Evolutionary conservation across 2,888 invertebrate genomes (phyloP).

Genomic region (Drosophila histrio): DNA sequence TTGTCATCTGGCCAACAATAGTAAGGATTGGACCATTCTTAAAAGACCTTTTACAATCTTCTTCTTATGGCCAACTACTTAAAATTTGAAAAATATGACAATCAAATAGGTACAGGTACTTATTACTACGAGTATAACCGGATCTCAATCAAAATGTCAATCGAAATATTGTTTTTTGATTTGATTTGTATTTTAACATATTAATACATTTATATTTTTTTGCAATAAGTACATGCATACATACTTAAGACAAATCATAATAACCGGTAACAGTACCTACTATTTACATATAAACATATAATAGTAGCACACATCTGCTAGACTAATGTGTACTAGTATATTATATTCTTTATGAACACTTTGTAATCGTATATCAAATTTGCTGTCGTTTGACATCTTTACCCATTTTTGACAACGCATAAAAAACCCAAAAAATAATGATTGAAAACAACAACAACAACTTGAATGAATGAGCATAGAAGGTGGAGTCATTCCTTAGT

Average conservation of each 20-base stretch:
- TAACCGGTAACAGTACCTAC: conserved; percentile 1
- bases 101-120: neutral
- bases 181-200: conserved; percentile 1
- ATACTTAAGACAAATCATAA: neutral
- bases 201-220: neutral
- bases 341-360: conserved; percentile 14
- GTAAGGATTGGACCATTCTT: neutral
- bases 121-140: neutral
- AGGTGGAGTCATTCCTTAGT: conserved; percentile 96
- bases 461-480: conserved; percentile 86
- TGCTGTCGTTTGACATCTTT: conserved; percentile 75
- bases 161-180: conserved; percentile 27
- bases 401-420: conserved; percentile 84
- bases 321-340: conserved; percentile 15
- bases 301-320: conserved; percentile 7
- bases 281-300: neutral
- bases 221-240: neutral
- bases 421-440: conserved; percentile 1
- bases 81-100: neutral
- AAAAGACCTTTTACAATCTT: neutral
- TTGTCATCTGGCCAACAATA: neutral
- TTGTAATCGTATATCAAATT: conserved; percentile 66
- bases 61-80: neutral
- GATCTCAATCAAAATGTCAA: neutral
- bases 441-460: conserved; percentile 16